A percentile compares a stretch with the other conserved stretches of the same genome.
Evolutionary conservation across 2,888 invertebrate species (phyloP).

Genomic region (Cerastis leucographa): DNA sequence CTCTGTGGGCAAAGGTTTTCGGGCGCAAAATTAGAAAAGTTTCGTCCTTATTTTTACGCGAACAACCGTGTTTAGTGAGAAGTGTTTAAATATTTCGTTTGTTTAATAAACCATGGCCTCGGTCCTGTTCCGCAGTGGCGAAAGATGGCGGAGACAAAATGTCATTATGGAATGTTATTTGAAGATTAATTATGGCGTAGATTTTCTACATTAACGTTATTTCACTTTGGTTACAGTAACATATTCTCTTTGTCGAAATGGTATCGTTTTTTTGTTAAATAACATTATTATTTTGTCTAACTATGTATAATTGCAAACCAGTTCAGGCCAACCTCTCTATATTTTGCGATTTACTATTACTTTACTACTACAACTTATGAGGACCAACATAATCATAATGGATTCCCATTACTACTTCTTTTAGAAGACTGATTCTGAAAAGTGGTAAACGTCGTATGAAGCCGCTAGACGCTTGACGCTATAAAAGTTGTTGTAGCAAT

Average conservation of each 20-base stretch:
- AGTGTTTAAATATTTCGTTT: constrained; percentile 81
- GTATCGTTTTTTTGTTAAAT: not conserved
- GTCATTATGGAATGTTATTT: constrained; percentile 44
- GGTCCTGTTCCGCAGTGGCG: constrained; percentile 60
- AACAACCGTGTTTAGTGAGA: constrained; percentile 67
- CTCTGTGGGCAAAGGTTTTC: constrained; percentile 41
- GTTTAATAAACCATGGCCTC: constrained; percentile 72
- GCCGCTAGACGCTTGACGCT: too few species aligned
- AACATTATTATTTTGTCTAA: not conserved
- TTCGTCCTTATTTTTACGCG: constrained; percentile 69
- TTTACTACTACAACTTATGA: too few species aligned
- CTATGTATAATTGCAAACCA: too few species aligned
- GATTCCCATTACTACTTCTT: too few species aligned
- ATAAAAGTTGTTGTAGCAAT: too few species aligned
- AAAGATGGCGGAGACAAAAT: constrained; percentile 51
- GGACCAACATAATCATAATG: too few species aligned
- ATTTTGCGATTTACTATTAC: too few species aligned
- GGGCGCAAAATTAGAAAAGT: constrained; percentile 80
- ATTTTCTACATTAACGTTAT: constrained; percentile 3
- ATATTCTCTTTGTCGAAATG: not conserved
- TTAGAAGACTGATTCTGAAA: too few species aligned
- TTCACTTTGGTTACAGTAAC: not conserved
- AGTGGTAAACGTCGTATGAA: too few species aligned
- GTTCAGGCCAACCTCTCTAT: too few species aligned
- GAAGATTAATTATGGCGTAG: constrained; percentile 25